Percentiles rank a stretch among this genome's conserved stretches.
Evolutionary conservation across 2,113 vertebrate species (phyloP).

Genomic region (Archocentrus centrarchus): DNA sequence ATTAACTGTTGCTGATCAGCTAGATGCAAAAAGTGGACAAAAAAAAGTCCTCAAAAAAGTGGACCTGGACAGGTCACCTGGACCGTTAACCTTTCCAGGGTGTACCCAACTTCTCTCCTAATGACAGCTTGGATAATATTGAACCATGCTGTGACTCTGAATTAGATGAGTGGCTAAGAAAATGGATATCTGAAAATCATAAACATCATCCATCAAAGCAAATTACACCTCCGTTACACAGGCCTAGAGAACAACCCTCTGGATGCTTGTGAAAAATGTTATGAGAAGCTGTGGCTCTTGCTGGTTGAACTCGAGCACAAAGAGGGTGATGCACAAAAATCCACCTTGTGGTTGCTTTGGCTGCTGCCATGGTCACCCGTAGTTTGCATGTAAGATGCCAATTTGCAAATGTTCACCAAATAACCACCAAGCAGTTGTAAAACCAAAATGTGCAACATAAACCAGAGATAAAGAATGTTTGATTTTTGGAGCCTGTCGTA

Average conservation of each 20-base stretch:
- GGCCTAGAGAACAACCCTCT: neutral
- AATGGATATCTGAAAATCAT: neutral
- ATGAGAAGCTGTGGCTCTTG: neutral
- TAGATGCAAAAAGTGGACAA: neutral
- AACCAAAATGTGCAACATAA: too few species aligned
- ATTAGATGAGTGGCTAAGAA: neutral
- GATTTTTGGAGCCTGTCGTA: too few species aligned
- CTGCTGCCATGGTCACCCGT: too few species aligned
- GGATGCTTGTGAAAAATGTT: neutral
- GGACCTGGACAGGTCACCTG: too few species aligned
- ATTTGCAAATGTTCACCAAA: too few species aligned
- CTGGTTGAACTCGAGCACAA: neutral
- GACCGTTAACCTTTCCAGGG: too few species aligned
- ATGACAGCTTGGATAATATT: neutral
- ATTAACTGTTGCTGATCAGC: neutral
- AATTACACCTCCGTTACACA: neutral
- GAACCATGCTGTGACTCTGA: neutral
- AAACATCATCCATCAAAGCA: too few species aligned
- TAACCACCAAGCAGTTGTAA: too few species aligned
- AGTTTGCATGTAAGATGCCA: too few species aligned
- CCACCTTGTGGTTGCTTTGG: too few species aligned
- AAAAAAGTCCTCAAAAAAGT: neutral
- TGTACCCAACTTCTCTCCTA: neutral
- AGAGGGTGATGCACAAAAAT: neutral
- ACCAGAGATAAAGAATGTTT: too few species aligned